These are phyloP conservation scores for Buphagus erythrorhynchus DNA, from an alignment of 2,797 vertebrate genomes.

Conservation along the genomic window DNA sequence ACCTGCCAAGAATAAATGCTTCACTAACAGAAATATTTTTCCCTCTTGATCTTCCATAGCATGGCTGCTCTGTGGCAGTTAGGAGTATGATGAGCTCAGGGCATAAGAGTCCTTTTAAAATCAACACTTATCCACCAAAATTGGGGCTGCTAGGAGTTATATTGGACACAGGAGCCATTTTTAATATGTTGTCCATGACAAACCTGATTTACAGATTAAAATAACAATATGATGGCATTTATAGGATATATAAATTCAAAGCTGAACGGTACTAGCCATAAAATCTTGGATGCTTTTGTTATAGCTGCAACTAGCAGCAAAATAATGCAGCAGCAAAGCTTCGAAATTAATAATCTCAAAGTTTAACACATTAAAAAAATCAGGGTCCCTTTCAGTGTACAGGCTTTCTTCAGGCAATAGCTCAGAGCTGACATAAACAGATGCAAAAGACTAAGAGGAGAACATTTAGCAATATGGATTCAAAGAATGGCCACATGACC, in stretches of 20 bases:
- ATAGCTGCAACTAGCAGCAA: conserved; percentile 44
- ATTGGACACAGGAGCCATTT: conserved; percentile 58
- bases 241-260: conserved; percentile 70
- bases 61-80: conserved; percentile 35
- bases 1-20: conserved; percentile 29
- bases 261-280: conserved; percentile 44
- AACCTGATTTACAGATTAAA: conserved; percentile 76
- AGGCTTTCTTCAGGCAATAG: conserved; percentile 42
- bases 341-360: conserved; percentile 53
- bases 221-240: conserved; percentile 68
- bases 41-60: conserved; percentile 30
- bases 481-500: not conserved
- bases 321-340: conserved; percentile 39
- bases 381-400: conserved; percentile 26
- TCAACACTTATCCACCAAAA: conserved; percentile 49
- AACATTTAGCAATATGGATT: not conserved
- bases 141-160: conserved; percentile 63
- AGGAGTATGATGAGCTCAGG: conserved; percentile 57
- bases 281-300: conserved; percentile 51
- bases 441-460: conserved; percentile 44
- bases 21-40: conserved; percentile 40
- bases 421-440: conserved; percentile 67
- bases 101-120: conserved; percentile 63
- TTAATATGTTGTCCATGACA: conserved; percentile 61
- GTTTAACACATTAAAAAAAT: conserved; percentile 24